Evolutionary conservation across 2,797 vertebrate species (phyloP).

Genomic region (Mormyrops boulengeri): DNA sequence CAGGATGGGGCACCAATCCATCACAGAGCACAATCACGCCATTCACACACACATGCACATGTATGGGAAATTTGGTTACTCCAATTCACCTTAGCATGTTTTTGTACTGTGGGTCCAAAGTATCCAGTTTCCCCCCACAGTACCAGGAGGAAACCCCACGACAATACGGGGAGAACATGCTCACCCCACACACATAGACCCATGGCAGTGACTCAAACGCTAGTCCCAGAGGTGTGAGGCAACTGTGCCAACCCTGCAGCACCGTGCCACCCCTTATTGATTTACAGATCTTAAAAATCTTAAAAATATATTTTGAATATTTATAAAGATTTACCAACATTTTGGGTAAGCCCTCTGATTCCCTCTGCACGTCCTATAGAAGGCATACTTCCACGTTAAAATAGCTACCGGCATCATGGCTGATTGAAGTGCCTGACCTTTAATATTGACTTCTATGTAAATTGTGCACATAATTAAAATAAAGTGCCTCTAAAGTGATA

Average conservation of each 20-base stretch:
- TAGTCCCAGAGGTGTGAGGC: background rate
- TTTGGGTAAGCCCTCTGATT: background rate
- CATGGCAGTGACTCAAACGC: background rate
- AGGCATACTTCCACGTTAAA: background rate
- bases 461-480: background rate
- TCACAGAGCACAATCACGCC: background rate
- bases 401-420: background rate
- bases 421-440: background rate
- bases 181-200: background rate
- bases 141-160: background rate
- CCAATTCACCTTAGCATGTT: background rate
- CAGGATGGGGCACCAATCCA: background rate
- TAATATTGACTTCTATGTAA: background rate
- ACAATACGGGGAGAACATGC: background rate
- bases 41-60: background rate
- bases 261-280: background rate
- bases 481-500: background rate
- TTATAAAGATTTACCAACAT: background rate
- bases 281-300: background rate
- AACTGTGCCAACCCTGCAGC: background rate
- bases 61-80: background rate
- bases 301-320: background rate
- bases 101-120: background rate
- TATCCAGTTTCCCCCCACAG: background rate
- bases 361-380: background rate